These are phyloP conservation scores for Philaenus spumarius DNA, from an alignment of 1,140 invertebrate species.

Conservation along the genomic window DNA sequence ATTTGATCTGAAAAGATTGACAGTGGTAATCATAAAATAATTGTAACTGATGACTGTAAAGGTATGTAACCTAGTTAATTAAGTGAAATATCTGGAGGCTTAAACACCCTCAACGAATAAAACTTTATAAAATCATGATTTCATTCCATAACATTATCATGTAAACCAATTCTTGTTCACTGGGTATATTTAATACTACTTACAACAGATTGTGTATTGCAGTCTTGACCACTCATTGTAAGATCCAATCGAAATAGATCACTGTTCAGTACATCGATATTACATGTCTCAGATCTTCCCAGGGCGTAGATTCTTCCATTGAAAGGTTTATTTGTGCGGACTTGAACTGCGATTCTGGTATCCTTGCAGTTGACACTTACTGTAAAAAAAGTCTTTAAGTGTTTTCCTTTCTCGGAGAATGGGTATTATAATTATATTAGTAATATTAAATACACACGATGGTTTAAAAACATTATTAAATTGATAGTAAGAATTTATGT, in stretches of 20 bases:
- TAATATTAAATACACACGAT: no score
- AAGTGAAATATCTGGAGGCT: not conserved
- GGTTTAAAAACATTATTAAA: no score
- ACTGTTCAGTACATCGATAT: constrained; percentile 87
- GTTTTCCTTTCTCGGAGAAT: no score
- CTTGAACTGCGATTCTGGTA: constrained; percentile 85
- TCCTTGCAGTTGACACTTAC: constrained; percentile 93
- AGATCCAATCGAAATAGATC: constrained; percentile 86
- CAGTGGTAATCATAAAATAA: no score
- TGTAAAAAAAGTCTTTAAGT: constrained; percentile 49
- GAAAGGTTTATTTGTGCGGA: constrained; percentile 87
- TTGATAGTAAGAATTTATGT: no score
- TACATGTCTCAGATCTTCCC: constrained; percentile 89
- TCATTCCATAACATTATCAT: not conserved
- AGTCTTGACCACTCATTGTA: constrained; percentile 89
- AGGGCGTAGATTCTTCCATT: constrained; percentile 91
- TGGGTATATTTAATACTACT: no score
- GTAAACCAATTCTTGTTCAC: no score
- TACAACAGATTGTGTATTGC: constrained; percentile 87
- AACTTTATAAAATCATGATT: not conserved
- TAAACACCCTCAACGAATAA: not conserved
- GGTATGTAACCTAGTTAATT: no score
- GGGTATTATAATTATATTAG: no score
- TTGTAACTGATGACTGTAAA: no score
- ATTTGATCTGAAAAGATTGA: no score